Conservation (phyloP, 2,113 vertebrate genomes). For the Uropsilus gracilis region DNA sequence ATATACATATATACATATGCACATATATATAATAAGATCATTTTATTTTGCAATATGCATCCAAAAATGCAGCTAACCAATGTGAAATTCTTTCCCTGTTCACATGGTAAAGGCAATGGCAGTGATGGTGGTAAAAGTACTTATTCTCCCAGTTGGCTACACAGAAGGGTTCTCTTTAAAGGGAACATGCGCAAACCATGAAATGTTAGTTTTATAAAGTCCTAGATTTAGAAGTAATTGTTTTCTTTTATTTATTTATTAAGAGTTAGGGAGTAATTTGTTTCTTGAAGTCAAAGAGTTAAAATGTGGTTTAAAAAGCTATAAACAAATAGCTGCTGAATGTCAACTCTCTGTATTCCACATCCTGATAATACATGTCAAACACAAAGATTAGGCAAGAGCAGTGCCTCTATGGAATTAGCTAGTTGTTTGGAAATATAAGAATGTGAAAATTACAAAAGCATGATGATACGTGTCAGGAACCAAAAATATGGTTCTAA, state of each 20-base stretch:
- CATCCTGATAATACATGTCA: not conserved
- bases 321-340: not conserved
- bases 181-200: not conserved
- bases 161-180: not conserved
- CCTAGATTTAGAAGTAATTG: not conserved
- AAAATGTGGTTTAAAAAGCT: not conserved
- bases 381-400: not conserved
- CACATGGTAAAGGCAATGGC: not conserved
- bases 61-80: not conserved
- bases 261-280: not conserved
- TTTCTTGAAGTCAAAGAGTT: not conserved
- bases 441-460: not conserved
- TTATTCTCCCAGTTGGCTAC: not conserved
- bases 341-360: not conserved
- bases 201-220: not conserved
- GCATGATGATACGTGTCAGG: not conserved
- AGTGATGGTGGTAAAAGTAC: not conserved
- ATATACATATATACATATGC: too few relatives aligned
- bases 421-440: not conserved
- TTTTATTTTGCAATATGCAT: not conserved
- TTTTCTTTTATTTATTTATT: not conserved
- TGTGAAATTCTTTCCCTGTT: not conserved
- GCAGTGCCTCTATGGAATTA: not conserved
- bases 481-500: not conserved
- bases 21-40: too few relatives aligned